Conservation (phyloP, 2,113 vertebrate genomes). For the Setophaga petechia region DNA sequence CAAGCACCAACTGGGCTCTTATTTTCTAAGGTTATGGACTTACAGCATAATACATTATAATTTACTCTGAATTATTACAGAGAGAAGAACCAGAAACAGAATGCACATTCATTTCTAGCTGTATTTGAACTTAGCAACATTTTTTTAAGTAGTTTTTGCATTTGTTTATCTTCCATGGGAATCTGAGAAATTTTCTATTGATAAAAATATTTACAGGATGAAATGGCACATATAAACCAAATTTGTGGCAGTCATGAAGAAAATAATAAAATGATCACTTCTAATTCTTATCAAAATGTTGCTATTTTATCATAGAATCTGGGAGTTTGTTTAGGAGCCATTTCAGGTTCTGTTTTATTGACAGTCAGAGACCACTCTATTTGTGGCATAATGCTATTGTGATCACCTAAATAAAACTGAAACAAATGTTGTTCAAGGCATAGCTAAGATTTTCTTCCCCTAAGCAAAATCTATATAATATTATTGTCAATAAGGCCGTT, state of each 20-base stretch:
- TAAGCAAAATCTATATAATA: neutral
- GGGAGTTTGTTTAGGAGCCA: neutral
- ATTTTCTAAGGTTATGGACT: slow-evolving; percentile 72
- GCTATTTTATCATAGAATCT: neutral
- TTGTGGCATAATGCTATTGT: neutral
- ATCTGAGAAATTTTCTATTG: neutral
- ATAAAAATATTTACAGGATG: neutral
- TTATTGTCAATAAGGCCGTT: neutral
- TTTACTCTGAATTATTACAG: slow-evolving; percentile 68
- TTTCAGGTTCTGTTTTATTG: neutral
- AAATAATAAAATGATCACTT: neutral
- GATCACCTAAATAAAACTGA: slow-evolving; percentile 30
- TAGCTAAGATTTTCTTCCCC: neutral
- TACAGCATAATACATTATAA: slow-evolving; percentile 61
- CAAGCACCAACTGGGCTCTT: slow-evolving; percentile 69
- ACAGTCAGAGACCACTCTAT: neutral
- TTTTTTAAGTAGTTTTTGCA: neutral
- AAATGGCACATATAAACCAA: neutral
- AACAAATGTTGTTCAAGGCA: slow-evolving; percentile 31
- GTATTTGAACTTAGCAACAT: slow-evolving; percentile 12
- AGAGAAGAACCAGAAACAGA: neutral
- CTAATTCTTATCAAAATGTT: neutral
- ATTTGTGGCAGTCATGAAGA: neutral
- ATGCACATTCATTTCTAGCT: slow-evolving; percentile 45
- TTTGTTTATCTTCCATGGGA: neutral